Evolutionary conservation across 1,140 invertebrate genomes (phyloP).

Genomic region (Drosophila leontia): DNA sequence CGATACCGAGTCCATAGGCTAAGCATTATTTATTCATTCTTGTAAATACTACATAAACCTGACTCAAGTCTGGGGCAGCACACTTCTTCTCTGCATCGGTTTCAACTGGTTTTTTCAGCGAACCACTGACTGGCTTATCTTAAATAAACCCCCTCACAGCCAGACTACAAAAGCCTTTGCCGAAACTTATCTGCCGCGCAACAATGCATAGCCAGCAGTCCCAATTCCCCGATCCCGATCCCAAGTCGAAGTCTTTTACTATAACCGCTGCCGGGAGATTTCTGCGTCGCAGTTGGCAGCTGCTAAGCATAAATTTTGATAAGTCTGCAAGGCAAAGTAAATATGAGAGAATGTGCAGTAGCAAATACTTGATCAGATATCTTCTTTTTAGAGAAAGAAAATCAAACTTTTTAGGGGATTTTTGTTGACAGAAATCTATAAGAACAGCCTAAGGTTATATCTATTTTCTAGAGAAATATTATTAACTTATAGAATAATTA

Average conservation of each 20-base stretch:
- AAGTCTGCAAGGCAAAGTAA: conserved; percentile 35
- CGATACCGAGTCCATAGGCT: conserved; percentile 1
- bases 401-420: neutral
- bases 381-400: neutral
- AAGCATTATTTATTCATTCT: neutral
- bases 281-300: conserved; percentile 67
- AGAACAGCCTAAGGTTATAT: no score
- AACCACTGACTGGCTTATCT: conserved; percentile 3
- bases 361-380: neutral
- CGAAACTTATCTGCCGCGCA: conserved; percentile 75
- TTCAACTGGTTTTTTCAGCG: conserved; percentile 20
- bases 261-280: conserved; percentile 20
- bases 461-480: neutral
- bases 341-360: conserved; percentile 1
- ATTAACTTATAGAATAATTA: neutral
- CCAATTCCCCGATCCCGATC: conserved; percentile 27
- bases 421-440: neutral
- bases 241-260: neutral
- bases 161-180: conserved; percentile 77
- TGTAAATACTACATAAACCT: conserved; percentile 8
- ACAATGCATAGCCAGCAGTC: conserved; percentile 27
- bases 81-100: conserved; percentile 19
- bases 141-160: conserved; percentile 11
- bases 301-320: conserved; percentile 65
- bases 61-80: conserved; percentile 23